Evolutionary conservation across 2,797 vertebrate species (phyloP), one percentile per base, ranked within the genome.

Genomic region (Cyprinodon diabolis): DNA sequence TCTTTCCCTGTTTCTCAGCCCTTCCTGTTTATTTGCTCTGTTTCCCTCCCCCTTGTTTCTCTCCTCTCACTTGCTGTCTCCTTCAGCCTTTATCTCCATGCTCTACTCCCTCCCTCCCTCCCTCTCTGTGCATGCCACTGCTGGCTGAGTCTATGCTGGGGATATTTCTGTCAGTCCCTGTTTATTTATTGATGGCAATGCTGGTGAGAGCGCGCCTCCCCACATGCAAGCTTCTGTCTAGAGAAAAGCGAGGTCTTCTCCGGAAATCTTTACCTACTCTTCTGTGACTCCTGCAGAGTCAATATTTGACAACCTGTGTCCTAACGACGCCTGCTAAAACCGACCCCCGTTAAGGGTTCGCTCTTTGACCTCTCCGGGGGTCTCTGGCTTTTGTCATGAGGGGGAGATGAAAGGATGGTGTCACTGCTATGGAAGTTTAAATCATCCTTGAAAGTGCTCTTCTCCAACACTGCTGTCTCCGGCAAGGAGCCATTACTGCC

Each of bases 181-280:
- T 93, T 95, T 93, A 94, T 91, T 94, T 95, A 94, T 94, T 94
- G 89, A 94, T 94, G 89, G 78, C 77, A 77, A 83, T 82, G 90
- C 89, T 92, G 89, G 87, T 88, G 89, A 90, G 89, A 90, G 92
- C 92, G 89, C 56, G 86, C 85, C 90, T 89, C 90, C 90, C 83
- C 89, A 84, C 90, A 91, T 82, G 90, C 68, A 57, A 71, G 82
- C 86, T 77, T 68, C 76, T 81, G 84, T 85, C 84, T 70, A 79
- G 83, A 84, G 84, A 85, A 66, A 86, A 87, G 82, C 57, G 84
- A 84, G 88, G 84, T 73, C 79, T 75, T 82, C 83, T 75, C 75
- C 74, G 72, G 69, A 89, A 90, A 84, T 77, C 74, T 76, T 78
- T 68, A 17, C 82, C 69, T 75, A 69, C 71, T 83, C 66, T 62